These are phyloP conservation scores for Galendromus occidentalis DNA, from an alignment of 1,140 invertebrate species.

Conservation along the genomic window DNA sequence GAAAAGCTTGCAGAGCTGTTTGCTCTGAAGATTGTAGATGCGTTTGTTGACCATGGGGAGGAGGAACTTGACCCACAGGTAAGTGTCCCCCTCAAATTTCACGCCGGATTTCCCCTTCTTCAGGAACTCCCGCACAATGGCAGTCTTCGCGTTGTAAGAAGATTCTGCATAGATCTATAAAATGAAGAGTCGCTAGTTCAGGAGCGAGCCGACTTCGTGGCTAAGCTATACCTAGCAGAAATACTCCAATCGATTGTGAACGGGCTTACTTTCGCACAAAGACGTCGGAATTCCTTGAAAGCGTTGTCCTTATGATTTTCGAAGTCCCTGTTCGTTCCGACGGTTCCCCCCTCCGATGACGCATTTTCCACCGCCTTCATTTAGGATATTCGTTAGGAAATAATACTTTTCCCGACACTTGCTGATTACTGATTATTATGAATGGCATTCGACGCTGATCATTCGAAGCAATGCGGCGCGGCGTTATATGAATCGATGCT, in stretches of 20 bases:
- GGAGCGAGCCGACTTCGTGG: neutral
- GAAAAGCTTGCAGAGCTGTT: constrained; percentile 72
- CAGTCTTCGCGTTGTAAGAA: constrained; percentile 62
- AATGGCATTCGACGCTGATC: no score
- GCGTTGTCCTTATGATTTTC: constrained; percentile 38
- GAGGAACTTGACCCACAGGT: constrained; percentile 62
- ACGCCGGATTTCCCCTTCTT: constrained; percentile 39
- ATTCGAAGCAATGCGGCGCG: no score
- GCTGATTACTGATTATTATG: no score
- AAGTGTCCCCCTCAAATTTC: constrained; percentile 51
- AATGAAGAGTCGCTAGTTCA: neutral
- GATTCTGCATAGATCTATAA: constrained; percentile 36
- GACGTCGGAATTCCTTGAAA: constrained; percentile 51
- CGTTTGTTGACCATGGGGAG: constrained; percentile 58
- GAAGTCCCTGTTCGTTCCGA: no score
- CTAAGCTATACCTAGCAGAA: neutral
- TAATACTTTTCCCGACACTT: no score
- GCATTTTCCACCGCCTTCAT: no score
- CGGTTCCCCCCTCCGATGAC: no score
- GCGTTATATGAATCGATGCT: no score
- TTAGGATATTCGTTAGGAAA: no score
- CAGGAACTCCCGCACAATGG: constrained; percentile 46
- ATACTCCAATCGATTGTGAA: neutral
- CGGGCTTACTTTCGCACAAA: constrained; percentile 45
- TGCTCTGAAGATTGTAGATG: constrained; percentile 77